Percentiles rank a stretch among this genome's conserved stretches.
Conservation (phyloP, 1,140 invertebrate genomes). For the Orchesella cincta region DNA sequence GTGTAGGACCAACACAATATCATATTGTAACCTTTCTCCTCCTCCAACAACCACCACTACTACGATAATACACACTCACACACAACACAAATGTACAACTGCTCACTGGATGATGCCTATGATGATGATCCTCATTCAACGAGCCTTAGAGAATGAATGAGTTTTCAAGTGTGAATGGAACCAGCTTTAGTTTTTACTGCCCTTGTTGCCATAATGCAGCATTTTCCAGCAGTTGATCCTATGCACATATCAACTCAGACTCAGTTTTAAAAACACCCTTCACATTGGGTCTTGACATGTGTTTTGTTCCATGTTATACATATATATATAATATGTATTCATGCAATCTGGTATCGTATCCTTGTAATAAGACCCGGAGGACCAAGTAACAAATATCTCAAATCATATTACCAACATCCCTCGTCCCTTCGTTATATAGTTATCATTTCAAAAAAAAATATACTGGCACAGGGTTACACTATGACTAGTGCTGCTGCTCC, state of each 20-base stretch:
- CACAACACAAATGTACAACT: background rate
- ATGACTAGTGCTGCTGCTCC: no score
- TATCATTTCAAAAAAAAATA: no score
- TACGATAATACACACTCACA: background rate
- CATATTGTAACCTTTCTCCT: background rate
- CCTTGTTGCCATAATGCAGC: background rate
- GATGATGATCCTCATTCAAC: constrained; percentile 1
- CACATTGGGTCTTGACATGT: no score
- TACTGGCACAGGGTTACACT: no score
- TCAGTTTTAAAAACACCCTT: constrained; percentile 13
- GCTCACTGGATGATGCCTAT: background rate
- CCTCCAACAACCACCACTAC: background rate
- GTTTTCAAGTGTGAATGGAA: background rate
- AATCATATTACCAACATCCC: no score
- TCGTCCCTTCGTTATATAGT: no score
- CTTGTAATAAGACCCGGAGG: background rate
- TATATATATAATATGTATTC: no score
- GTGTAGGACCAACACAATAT: background rate
- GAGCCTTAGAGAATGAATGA: constrained; percentile 10
- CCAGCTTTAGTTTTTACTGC: background rate
- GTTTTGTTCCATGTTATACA: no score
- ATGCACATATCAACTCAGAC: background rate
- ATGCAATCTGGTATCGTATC: no score
- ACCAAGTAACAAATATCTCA: no score
- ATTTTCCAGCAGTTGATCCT: background rate